Evolutionary conservation across 2,888 invertebrate species (phyloP).

Genomic region (Eretmocerus hayati): DNA sequence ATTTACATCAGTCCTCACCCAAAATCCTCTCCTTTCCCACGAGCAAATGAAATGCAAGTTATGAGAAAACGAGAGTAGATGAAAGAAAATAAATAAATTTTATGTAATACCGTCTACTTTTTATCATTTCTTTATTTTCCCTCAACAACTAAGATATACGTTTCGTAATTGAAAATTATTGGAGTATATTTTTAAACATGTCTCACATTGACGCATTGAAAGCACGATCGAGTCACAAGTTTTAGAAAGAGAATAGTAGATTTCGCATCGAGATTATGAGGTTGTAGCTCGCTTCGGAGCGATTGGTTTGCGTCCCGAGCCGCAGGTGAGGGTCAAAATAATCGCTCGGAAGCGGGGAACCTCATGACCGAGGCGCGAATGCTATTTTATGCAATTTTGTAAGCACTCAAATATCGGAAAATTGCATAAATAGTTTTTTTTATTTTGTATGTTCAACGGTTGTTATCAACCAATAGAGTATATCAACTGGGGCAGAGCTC

Average conservation of each 20-base stretch:
- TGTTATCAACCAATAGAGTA: no score
- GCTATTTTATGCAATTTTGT: no score
- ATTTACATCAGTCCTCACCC: background rate
- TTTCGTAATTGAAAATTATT: slow-evolving; percentile 20
- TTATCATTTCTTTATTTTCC: slow-evolving; percentile 22
- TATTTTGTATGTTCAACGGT: no score
- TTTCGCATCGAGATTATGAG: slow-evolving; percentile 10
- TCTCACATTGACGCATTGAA: slow-evolving; percentile 14
- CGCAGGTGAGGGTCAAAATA: no score
- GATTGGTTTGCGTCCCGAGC: no score
- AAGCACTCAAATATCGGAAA: no score
- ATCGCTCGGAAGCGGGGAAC: no score
- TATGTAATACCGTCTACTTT: slow-evolving; percentile 25
- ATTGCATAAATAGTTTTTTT: no score
- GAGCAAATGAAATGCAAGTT: background rate
- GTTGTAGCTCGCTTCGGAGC: no score
- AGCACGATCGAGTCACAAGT: slow-evolving; percentile 17
- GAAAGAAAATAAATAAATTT: slow-evolving; percentile 6
- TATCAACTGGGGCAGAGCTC: no score
- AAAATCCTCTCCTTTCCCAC: background rate
- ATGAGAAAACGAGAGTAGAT: background rate
- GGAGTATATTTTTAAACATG: slow-evolving; percentile 16
- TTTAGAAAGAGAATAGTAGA: slow-evolving; percentile 4
- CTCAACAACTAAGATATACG: slow-evolving; percentile 17
- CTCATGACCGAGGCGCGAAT: no score